These are phyloP conservation scores for Megaceryle maxima DNA, from an alignment of 2,113 vertebrate genomes.

Conservation along the genomic window DNA sequence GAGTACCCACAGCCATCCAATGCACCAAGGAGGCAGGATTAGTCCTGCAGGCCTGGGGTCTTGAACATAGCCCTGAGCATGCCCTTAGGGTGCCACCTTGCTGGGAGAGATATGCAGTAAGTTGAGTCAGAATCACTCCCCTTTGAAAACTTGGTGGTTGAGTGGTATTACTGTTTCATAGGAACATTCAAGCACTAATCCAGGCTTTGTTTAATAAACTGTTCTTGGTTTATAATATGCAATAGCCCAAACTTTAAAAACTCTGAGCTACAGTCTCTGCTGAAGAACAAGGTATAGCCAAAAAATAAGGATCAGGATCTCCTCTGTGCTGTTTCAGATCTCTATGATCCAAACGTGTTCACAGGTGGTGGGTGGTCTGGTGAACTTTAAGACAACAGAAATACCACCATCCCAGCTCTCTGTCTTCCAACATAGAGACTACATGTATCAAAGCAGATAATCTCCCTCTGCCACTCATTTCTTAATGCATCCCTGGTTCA, in stretches of 20 bases:
- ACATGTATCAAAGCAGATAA: neutral
- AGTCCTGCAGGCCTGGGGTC: neutral
- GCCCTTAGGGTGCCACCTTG: neutral
- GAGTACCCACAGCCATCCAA: neutral
- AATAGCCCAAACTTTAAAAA: neutral
- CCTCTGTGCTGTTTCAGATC: neutral
- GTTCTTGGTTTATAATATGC: neutral
- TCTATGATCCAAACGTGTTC: fast-evolving
- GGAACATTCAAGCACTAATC: neutral
- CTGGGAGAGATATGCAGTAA: neutral
- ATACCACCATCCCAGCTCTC: neutral
- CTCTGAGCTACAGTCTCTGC: neutral
- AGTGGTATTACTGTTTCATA: neutral
- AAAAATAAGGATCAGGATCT: neutral
- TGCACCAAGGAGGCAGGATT: neutral
- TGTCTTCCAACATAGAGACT: neutral
- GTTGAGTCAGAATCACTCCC: neutral
- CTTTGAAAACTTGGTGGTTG: neutral
- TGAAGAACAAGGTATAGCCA: neutral
- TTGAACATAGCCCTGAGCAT: neutral
- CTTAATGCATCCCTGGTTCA: neutral
- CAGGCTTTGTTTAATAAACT: neutral
- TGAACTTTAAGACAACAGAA: neutral
- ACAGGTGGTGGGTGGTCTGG: neutral
- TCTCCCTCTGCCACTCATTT: neutral